phyloP scores from a whole-genome alignment of 1,140 invertebrate genomes.

The Drosophila malerkotliana region DNA sequence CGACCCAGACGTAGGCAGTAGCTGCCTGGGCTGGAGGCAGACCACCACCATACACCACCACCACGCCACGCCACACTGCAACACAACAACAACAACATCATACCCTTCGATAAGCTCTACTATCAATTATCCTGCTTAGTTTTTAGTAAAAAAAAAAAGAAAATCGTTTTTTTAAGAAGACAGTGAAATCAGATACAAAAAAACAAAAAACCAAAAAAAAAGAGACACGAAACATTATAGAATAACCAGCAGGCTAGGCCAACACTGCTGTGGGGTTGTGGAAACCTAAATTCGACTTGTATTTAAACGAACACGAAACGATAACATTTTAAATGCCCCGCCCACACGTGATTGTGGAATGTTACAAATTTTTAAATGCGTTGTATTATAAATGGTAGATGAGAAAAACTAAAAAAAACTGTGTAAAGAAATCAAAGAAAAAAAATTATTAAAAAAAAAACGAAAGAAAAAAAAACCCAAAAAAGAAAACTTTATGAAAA shows the following conservation, averaged over 20 bases:
- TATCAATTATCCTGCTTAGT: constrained; percentile 63
- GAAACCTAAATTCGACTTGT: constrained; percentile 46
- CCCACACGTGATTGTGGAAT: constrained; percentile 32
- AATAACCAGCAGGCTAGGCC: constrained; percentile 33
- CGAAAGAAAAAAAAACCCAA: constrained; percentile 20
- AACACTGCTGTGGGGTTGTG: constrained; percentile 16
- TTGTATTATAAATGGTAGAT: constrained; percentile 67
- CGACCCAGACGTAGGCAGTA: constrained; percentile 43
- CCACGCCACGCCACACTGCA: neutral
- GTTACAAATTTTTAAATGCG: constrained; percentile 73
- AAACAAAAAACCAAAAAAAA: constrained; percentile 11
- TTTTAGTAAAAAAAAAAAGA: constrained; percentile 57
- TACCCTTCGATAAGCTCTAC: constrained; percentile 52
- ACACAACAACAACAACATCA: neutral
- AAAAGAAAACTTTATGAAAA: constrained; percentile 34
- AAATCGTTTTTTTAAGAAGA: constrained; percentile 72
- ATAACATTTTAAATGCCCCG: constrained; percentile 69
- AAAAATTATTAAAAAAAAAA: constrained; percentile 20
- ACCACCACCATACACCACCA: neutral
- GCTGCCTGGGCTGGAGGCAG: constrained; percentile 5
- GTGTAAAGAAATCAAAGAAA: constrained; percentile 54
- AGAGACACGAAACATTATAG: constrained; percentile 9
- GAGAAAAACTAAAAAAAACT: constrained; percentile 1
- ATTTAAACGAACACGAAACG: constrained; percentile 60
- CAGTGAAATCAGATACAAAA: constrained; percentile 56